Evolutionary conservation across 2,888 invertebrate genomes (phyloP).

Genomic region (Oeneis ivallda): DNA sequence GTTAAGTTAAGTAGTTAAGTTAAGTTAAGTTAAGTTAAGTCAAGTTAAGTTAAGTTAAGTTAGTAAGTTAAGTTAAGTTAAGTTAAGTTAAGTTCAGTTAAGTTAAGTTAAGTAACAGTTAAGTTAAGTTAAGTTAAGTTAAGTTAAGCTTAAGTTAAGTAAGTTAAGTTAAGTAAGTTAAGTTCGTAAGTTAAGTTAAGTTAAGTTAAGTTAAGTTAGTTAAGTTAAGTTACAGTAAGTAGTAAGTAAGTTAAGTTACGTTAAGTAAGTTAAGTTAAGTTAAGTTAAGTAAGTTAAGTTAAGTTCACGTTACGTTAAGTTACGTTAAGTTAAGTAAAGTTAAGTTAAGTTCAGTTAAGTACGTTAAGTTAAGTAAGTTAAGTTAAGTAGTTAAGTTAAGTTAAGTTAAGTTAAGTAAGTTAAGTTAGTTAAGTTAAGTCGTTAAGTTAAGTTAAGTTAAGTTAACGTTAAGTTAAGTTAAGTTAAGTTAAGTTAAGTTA

Average conservation of each 20-base stretch:
- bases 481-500: too few species aligned
- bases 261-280: constrained; percentile 37
- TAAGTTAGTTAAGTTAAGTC: too few species aligned
- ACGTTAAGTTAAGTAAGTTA: constrained; percentile 17
- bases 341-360: constrained; percentile 20
- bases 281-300: constrained; percentile 36
- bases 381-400: too few species aligned
- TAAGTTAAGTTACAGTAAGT: constrained; percentile 34
- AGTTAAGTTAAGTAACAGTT: background rate
- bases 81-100: background rate
- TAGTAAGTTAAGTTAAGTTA: constrained; percentile 1
- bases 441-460: constrained; percentile 2
- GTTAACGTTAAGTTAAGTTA: constrained; percentile 26
- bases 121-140: constrained; percentile 1
- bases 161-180: constrained; percentile 1
- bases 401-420: constrained; percentile 16
- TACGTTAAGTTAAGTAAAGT: constrained; percentile 25
- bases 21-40: constrained; percentile 1
- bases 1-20: too few species aligned
- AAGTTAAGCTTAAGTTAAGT: constrained; percentile 2
- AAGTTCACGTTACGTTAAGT: constrained; percentile 35
- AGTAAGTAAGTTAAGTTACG: constrained; percentile 36
- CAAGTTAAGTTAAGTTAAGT: background rate
- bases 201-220: constrained; percentile 37
- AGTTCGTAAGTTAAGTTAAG: constrained; percentile 10